These are phyloP conservation scores for Scylla paramamosain DNA, from an alignment of 1,140 invertebrate genomes.

Conservation along the genomic window DNA sequence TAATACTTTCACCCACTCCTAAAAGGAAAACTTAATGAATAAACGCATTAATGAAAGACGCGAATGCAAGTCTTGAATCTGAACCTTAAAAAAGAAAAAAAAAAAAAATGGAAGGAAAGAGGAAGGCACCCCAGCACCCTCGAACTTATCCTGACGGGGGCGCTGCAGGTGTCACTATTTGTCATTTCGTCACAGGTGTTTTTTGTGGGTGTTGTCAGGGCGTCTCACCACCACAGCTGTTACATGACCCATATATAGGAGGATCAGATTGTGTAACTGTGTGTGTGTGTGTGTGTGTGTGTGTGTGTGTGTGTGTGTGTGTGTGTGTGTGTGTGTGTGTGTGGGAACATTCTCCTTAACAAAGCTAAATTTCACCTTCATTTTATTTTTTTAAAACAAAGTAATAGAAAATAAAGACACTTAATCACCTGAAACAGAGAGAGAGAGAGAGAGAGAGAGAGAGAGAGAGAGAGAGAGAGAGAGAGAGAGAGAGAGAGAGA, in stretches of 20 bases:
- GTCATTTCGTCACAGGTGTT: neutral
- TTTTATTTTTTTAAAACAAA: neutral
- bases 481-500: neutral
- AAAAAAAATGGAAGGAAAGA: too few relatives aligned
- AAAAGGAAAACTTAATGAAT: too few relatives aligned
- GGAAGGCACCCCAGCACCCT: neutral
- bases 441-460: conserved; percentile 31
- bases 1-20: neutral
- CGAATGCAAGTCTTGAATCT: too few relatives aligned
- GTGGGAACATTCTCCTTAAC: neutral
- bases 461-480: conserved; percentile 17
- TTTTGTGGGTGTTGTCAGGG: neutral
- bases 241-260: neutral
- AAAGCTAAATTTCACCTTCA: neutral
- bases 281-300: conserved; percentile 60
- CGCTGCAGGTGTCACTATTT: neutral
- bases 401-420: neutral
- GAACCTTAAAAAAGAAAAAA: too few relatives aligned
- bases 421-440: neutral
- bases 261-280: neutral
- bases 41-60: too few relatives aligned
- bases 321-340: conserved; percentile 40
- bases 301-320: conserved; percentile 60
- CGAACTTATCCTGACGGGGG: neutral
- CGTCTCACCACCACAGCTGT: neutral